Base-by-base conservation (phyloP, 2,113 vertebrate genomes). In the Daphoenositta chrysoptera region DNA sequence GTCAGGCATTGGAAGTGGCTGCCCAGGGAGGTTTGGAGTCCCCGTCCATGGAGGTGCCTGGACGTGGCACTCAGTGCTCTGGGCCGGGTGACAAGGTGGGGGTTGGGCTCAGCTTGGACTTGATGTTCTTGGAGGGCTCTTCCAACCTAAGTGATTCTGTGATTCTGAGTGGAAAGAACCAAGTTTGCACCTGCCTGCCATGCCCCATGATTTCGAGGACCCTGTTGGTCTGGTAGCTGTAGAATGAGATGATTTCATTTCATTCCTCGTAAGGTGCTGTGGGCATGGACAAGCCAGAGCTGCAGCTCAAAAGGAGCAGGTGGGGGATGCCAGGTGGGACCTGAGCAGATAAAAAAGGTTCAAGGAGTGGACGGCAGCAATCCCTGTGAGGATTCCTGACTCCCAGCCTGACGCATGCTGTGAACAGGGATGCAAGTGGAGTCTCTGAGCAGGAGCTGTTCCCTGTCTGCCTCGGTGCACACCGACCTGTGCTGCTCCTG, bases 141-240 rank as follows among this genome's bases (percentile, higher is more conserved):
- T 11, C 51, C 51, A 44, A 20, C 15, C 35, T 33, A 15, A 39
- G 3, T 13, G 17, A 28, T 18, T 44, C 42, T 27, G 30, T 50
- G 27, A 33, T 44, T 50, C 42, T 57, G 12, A 40, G 47, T 7
- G 50, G 21, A 79, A 63, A 78, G 15, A 58, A 21, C 2, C 28
- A 26, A 35, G 10, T 73, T 70, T 81, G 3, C 11, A 21, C 33
- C 9, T 79, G 13, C 35, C 21, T 54, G 21, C 27, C 15, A 7
- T 2, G 5, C 1, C 0, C 20, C 51, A 7, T 20, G 31, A 73
- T 66, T 73, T 7, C 3, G 2, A 61, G 23, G 4, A 12, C 39
- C 17, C 8, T 23, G 3, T 31, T n/a, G n/a, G 13, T 28, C 15
- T 31, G 28, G n/a, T 6, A 11, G 10, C 35, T 64, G 78, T 6